Conservation (phyloP, 2,797 vertebrate genomes). For the Limnodromus scolopaceus region DNA sequence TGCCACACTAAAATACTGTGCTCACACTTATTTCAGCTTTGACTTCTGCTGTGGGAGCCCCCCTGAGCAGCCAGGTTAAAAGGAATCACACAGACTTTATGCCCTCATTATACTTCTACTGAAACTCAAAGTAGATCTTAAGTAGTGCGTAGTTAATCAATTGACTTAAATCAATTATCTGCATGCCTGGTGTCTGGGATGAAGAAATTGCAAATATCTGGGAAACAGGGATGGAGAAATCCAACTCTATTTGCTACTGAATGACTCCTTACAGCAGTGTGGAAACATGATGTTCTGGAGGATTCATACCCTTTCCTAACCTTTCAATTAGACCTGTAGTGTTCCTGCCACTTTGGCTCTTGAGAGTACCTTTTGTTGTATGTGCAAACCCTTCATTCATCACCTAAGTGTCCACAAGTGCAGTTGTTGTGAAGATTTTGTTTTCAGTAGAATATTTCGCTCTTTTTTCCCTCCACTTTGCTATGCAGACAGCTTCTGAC, state of each 20-base stretch:
- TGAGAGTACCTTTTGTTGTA: not conserved
- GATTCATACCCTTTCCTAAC: slow-evolving; percentile 30
- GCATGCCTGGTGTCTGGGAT: not conserved
- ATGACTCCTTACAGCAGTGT: not conserved
- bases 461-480: not conserved
- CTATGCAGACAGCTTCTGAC: not conserved
- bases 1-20: not conserved
- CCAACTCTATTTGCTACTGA: not conserved
- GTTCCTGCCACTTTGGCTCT: not conserved
- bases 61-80: not conserved
- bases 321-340: not conserved
- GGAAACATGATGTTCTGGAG: not conserved
- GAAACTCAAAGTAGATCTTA: not conserved
- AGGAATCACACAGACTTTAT: not conserved
- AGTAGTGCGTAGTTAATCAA: not conserved
- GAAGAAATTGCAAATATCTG: not conserved
- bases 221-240: not conserved
- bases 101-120: not conserved
- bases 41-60: not conserved
- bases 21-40: not conserved
- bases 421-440: not conserved
- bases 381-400: not conserved
- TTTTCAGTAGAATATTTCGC: not conserved
- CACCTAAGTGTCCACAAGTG: not conserved
- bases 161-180: not conserved